Conservation (phyloP, 2,113 vertebrate genomes). For the Dolichotis patagonum region DNA sequence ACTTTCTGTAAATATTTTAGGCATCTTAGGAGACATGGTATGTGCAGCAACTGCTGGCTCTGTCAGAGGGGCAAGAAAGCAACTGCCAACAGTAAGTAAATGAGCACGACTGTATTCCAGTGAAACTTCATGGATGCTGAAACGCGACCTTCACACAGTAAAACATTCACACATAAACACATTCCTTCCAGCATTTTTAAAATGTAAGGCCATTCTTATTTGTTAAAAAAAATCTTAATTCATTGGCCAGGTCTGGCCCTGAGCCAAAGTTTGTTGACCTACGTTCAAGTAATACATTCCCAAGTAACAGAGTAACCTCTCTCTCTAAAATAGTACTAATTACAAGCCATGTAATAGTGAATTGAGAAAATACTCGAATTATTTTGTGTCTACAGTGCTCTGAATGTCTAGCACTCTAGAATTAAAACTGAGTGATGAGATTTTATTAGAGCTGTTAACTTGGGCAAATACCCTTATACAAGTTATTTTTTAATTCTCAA, state of each 20-base stretch:
- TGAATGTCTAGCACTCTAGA: neutral
- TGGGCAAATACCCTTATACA: neutral
- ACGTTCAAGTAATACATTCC: neutral
- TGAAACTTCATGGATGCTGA: conserved; percentile 39
- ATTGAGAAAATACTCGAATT: conserved; percentile 8
- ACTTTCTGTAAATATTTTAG: conserved; percentile 16
- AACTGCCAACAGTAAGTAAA: conserved; percentile 47
- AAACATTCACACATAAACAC: conserved; percentile 57
- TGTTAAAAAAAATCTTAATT: neutral
- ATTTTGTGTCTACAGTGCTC: conserved; percentile 20
- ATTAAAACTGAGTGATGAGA: neutral
- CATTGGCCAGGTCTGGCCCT: neutral
- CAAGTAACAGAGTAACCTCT: conserved; percentile 12
- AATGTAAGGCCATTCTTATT: neutral
- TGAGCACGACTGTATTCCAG: neutral
- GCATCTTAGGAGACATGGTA: neutral
- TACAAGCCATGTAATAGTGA: neutral
- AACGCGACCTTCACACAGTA: conserved; percentile 26
- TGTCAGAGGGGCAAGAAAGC: neutral
- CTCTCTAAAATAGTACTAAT: neutral
- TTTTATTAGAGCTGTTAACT: conserved; percentile 11
- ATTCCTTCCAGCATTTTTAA: neutral
- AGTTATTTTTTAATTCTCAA: conserved; percentile 39
- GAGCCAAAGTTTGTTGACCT: neutral
- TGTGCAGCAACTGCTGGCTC: conserved; percentile 38